Evolutionary conservation across 2,888 invertebrate genomes (phyloP), one percentile per base, ranked within the genome.

Genomic region (Acrobasis consociella): DNA sequence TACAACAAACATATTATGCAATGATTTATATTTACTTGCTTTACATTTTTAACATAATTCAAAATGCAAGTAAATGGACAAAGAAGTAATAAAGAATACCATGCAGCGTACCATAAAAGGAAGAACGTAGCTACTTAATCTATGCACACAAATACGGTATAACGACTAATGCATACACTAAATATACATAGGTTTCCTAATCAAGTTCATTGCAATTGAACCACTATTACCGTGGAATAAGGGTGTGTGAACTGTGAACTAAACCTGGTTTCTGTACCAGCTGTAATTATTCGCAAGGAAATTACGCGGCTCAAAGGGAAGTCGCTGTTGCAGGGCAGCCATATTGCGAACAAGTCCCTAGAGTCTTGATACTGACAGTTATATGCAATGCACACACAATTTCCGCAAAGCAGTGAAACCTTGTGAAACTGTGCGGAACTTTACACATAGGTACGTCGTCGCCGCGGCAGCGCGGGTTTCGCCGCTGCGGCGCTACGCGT

Each of bases 261-360:
- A 7, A 31, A 0, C 31, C 2, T 31, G 2, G 31, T 31, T 31
- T 5, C 46, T 13, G 13, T n/a, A 5, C 11, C 13, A 46, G 13
- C 46, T 46, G 46, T 46, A 46, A 46, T 46, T 46, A 46, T 31
- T n/a, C 46, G 46, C n/a, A 13, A 46, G 46, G 46, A 46, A 46
- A n/a, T 46, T 46, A 46, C 46, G 46, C 46, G n/a, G 7, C 31
- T 46, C n/a, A 46, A 46, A 46, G 46, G 46, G 46, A 46, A 46
- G 10, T 46, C 11, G 46, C 46, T 5, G n/a, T 46, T 46, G 46
- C 46, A 42, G 42, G 11, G 22, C 22, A 31, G 31, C 31, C 7
- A 31, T 31, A 46, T 46, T 46, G 11, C 46, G 46, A 46, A 3
- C 46, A 46, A 5, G 46, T 13, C 46, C 46, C 13, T 46, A n/a